Conservation (phyloP, 2,888 invertebrate genomes). For the Mythimna impura region DNA sequence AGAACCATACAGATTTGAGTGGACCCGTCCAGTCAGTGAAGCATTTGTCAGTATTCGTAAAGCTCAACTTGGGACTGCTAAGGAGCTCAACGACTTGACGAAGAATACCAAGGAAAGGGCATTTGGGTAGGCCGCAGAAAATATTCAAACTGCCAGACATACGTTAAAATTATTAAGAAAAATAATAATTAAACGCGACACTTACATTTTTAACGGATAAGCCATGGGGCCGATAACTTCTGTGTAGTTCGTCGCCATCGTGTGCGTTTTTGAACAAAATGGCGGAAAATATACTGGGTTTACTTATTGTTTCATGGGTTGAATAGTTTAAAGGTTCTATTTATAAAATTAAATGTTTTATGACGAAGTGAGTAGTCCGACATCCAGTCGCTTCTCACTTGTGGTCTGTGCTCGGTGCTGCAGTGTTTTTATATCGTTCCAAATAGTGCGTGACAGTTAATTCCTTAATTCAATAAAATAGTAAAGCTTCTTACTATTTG, state of each 20-base stretch:
- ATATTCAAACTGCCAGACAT: too few relatives aligned
- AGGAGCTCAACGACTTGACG: too few relatives aligned
- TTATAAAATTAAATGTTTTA: slow-evolving; percentile 53
- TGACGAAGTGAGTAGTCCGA: slow-evolving; percentile 91
- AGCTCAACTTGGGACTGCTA: too few relatives aligned
- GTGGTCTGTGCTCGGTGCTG: slow-evolving; percentile 67
- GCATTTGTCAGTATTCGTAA: too few relatives aligned
- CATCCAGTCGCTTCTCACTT: slow-evolving; percentile 90
- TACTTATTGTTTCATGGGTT: slow-evolving; percentile 74
- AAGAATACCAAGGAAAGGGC: too few relatives aligned
- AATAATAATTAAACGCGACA: slow-evolving; percentile 53
- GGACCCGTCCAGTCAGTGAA: too few relatives aligned
- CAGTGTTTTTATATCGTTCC: slow-evolving; percentile 83
- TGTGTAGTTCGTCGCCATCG: slow-evolving; percentile 85
- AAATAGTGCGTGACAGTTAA: slow-evolving; percentile 88
- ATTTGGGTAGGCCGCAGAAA: too few relatives aligned
- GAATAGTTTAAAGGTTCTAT: slow-evolving; percentile 64
- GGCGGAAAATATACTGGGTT: slow-evolving; percentile 66
- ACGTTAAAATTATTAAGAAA: too few relatives aligned
- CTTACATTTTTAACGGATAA: slow-evolving; percentile 86
- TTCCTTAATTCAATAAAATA: slow-evolving; percentile 90
- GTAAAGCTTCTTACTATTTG: slow-evolving; percentile 88
- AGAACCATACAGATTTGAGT: too few relatives aligned
- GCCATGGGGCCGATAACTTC: slow-evolving; percentile 84
- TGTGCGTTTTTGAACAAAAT: slow-evolving; percentile 77